Evolutionary conservation across 2,797 vertebrate genomes (phyloP).

Genomic region (Thaleichthys pacificus): DNA sequence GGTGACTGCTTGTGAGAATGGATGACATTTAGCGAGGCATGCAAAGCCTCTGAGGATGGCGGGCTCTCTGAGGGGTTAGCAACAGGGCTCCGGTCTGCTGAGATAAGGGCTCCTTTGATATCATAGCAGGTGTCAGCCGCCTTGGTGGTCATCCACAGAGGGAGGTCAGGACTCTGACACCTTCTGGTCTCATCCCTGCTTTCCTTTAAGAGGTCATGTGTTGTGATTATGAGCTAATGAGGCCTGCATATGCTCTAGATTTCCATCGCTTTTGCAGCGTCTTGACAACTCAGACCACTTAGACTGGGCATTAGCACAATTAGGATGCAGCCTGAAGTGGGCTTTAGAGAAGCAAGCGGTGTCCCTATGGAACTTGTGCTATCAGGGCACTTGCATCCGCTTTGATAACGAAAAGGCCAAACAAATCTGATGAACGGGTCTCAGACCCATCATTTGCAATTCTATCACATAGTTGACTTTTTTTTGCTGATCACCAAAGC

Average conservation of each 20-base stretch:
- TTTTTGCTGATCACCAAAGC: not conserved
- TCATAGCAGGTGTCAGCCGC: slow-evolving; percentile 70
- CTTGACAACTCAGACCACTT: slow-evolving; percentile 15
- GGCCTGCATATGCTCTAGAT: slow-evolving; percentile 9
- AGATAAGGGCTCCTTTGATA: slow-evolving; percentile 78
- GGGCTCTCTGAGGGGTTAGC: slow-evolving; percentile 48
- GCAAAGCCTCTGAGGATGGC: slow-evolving; percentile 61
- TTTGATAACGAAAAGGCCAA: slow-evolving; percentile 2
- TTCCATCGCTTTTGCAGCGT: not conserved
- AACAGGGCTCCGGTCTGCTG: slow-evolving; percentile 55
- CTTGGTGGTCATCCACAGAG: slow-evolving; percentile 51
- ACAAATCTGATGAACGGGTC: not conserved
- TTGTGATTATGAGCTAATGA: slow-evolving; percentile 33
- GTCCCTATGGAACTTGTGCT: not conserved
- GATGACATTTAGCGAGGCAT: slow-evolving; percentile 76
- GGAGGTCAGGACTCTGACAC: slow-evolving; percentile 51
- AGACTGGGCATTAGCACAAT: not conserved
- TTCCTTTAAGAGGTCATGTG: slow-evolving; percentile 15
- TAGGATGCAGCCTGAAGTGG: not conserved
- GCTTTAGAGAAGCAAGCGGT: not conserved
- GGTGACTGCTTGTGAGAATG: slow-evolving; percentile 32
- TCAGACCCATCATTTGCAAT: not conserved
- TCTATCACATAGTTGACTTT: not conserved
- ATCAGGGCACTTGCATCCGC: not conserved
- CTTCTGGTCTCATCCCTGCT: not conserved